These are phyloP conservation scores for Pedetes capensis DNA, from an alignment of 2,113 vertebrate species.

Conservation along the genomic window DNA sequence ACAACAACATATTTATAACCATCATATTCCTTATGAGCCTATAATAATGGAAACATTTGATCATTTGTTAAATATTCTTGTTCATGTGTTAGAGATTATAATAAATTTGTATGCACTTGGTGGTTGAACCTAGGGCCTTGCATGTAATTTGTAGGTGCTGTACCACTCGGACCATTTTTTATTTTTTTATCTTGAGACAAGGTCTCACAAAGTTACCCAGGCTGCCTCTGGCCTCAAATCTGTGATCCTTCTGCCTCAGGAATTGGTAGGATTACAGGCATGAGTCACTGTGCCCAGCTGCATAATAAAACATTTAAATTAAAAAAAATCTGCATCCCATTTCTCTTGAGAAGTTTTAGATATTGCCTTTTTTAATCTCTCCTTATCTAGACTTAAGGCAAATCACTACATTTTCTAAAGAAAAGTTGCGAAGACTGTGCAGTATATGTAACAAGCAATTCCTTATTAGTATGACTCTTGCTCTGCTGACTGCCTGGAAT, in stretches of 20 bases:
- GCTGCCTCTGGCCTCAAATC: no score
- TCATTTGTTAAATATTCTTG: neutral
- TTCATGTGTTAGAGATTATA: neutral
- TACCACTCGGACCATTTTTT: no score
- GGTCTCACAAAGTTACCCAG: no score
- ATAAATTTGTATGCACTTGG: no score
- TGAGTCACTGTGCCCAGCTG: no score
- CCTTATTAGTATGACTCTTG: neutral
- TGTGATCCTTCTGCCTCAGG: no score
- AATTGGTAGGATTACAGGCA: no score
- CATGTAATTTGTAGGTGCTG: no score
- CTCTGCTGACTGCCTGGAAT: conserved; percentile 43
- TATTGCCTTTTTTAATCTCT: neutral
- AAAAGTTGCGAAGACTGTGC: neutral
- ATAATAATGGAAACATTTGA: neutral
- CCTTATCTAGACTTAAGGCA: conserved; percentile 23
- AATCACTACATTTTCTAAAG: neutral
- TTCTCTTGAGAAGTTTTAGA: neutral
- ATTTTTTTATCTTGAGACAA: no score
- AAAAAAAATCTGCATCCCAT: neutral
- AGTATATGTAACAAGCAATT: neutral
- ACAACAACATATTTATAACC: neutral
- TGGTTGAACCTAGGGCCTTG: no score
- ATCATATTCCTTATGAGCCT: neutral
- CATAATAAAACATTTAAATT: neutral